phyloP scores from a whole-genome alignment of 2,113 vertebrate genomes.

The Seriola aureovittata region DNA sequence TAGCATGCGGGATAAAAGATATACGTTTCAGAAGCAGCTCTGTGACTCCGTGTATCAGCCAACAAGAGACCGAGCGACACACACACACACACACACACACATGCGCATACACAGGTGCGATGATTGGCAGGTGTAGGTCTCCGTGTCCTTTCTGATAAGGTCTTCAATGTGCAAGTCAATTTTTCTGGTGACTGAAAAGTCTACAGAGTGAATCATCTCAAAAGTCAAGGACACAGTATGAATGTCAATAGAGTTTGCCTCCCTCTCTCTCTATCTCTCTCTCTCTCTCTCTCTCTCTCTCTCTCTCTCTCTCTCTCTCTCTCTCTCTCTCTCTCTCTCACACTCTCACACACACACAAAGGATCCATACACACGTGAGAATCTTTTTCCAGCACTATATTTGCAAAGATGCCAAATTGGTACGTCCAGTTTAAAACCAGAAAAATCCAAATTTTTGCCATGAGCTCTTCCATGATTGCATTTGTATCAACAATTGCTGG shows the following conservation, averaged over 20 bases:
- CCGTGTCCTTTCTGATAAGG: conserved; percentile 60
- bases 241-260: conserved; percentile 34
- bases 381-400: no score
- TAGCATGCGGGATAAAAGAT: background rate
- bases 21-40: background rate
- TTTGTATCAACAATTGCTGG: no score
- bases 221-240: conserved; percentile 53
- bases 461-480: no score
- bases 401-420: no score
- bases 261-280: background rate
- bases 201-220: conserved; percentile 51
- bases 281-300: no score
- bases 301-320: no score
- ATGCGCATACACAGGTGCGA: background rate
- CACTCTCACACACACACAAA: no score
- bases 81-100: background rate
- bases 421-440: no score
- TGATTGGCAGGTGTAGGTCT: conserved; percentile 55
- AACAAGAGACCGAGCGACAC: conserved; percentile 1
- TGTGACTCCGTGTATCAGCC: background rate
- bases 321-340: no score
- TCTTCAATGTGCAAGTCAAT: conserved; percentile 54
- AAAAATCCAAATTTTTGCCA: no score
- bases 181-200: conserved; percentile 50
- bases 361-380: no score